Base-by-base conservation (phyloP, 2,888 invertebrate species). In the Aquatica leii region DNA sequence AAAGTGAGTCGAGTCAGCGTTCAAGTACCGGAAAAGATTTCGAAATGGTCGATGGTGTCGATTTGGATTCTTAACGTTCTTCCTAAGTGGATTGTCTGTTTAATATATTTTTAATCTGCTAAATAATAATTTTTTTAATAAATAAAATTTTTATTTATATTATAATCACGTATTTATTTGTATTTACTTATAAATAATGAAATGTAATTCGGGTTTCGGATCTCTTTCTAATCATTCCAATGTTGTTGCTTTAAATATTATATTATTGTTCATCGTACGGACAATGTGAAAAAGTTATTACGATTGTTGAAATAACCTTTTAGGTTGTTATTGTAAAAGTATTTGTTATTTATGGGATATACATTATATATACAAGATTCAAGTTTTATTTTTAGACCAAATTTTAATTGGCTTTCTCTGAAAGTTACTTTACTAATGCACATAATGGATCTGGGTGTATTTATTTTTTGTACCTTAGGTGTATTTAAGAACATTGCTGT, bases 21-120 rank as follows among this genome's bases (percentile, higher is more conserved):
- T 92, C 92, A 11, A 92, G 92, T 69, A 92, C 92, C 0, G 94
- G 92, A 71, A 88, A 91, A 74, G 94, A 95, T 84, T 94, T 94
- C 81, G 95, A 94, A 83, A 93, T 94, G 78, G 90, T 95, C 54
- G 92, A 93, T 74, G 86, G 87, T 24, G 88, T 85, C 14, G 90
- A 90, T 73, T 78, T 89, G 34, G 88, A 87, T 53, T 73, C 74
- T 67, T 75, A 75, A 74, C 62, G 58, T n/a, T 20, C 9, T 46
- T 24, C 24, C 24, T 24, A 24, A 18, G 17, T 46, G 18, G 17
- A 18, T 17, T 24, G 6, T 24, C 2, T 24, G 24, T 11, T 46
- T 18, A 46, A 3, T 18, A 20, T 18, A 46, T 46, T 15, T 46
- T 46, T 46, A 46, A 46, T 46, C 46, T 24, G 46, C 46, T 46